phyloP scores from a whole-genome alignment of 2,797 vertebrate genomes.

The Gallinago solitaria region DNA sequence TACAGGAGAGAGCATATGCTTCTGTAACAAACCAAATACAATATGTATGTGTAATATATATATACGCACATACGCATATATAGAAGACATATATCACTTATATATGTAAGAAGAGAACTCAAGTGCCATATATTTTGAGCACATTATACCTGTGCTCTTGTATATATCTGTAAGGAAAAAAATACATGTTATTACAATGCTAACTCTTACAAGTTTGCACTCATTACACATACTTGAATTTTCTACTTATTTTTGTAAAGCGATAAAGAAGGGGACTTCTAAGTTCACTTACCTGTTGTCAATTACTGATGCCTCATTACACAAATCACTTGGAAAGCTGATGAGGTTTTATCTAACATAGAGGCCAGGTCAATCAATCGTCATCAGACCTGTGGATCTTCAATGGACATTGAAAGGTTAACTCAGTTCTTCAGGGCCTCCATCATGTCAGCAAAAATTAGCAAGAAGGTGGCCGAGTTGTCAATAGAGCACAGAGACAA shows the following conservation, averaged over 20 bases:
- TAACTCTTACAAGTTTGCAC: not conserved
- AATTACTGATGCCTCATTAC: constrained; percentile 97
- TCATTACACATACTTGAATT: not conserved
- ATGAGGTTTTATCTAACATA: constrained; percentile 96
- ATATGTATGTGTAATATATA: not conserved
- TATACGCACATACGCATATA: not conserved
- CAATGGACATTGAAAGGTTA: constrained; percentile 94
- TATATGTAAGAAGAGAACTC: not conserved
- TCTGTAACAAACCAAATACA: not conserved
- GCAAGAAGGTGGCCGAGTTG: constrained; percentile 83
- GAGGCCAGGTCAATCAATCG: constrained; percentile 92
- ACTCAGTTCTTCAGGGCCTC: constrained; percentile 86
- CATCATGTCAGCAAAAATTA: constrained; percentile 97
- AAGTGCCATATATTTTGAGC: not conserved
- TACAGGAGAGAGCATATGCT: not conserved
- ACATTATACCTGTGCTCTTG: not conserved
- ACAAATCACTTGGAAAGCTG: constrained; percentile 93
- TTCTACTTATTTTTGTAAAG: constrained; percentile 14
- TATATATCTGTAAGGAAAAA: not conserved
- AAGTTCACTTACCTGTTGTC: constrained; percentile 86
- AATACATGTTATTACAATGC: not conserved
- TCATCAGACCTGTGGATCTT: constrained; percentile 87
- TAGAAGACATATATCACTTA: not conserved
- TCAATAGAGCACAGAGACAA: constrained; percentile 96
- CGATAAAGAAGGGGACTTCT: constrained; percentile 71